Conservation (phyloP, 1,140 invertebrate genomes). For the Eueides isabella region DNA sequence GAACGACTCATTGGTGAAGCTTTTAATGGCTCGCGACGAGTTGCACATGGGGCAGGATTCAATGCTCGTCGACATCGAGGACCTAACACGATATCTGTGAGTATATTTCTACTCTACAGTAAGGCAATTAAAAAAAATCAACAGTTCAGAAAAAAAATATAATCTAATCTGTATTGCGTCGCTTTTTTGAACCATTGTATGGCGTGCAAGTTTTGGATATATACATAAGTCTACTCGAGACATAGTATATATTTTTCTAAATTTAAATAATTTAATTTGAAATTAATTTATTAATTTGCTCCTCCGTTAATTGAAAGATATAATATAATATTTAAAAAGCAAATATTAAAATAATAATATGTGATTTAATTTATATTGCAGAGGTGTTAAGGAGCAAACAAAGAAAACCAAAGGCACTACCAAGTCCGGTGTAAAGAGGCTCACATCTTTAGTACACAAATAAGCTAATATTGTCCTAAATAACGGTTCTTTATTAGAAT, state of each 20-base stretch:
- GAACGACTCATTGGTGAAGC: slow-evolving; percentile 94
- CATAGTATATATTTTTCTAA: too few relatives aligned
- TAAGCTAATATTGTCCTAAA: slow-evolving; percentile 43
- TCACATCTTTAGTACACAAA: slow-evolving; percentile 73
- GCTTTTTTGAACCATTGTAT: too few relatives aligned
- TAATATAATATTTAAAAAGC: too few relatives aligned
- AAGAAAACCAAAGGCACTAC: slow-evolving; percentile 72
- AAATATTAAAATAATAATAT: neutral
- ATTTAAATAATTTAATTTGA: too few relatives aligned
- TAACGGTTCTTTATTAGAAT: slow-evolving; percentile 18
- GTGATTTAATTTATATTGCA: slow-evolving; percentile 50
- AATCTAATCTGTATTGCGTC: too few relatives aligned
- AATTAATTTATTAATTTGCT: too few relatives aligned
- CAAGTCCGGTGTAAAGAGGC: slow-evolving; percentile 66
- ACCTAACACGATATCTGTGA: slow-evolving; percentile 95
- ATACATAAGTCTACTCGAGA: too few relatives aligned
- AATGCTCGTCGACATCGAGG: slow-evolving; percentile 98
- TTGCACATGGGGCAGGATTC: slow-evolving; percentile 98
- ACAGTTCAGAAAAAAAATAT: too few relatives aligned
- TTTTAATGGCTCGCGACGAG: slow-evolving; percentile 94
- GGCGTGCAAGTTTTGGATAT: too few relatives aligned
- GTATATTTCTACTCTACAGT: slow-evolving; percentile 54
- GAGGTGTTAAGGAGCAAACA: slow-evolving; percentile 78
- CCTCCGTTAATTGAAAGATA: too few relatives aligned
- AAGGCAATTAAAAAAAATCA: too few relatives aligned